A percentile compares a stretch with the other conserved stretches of the same genome.
These are phyloP conservation scores for Carcina quercana DNA, from an alignment of 2,888 invertebrate species.

Conservation along the genomic window DNA sequence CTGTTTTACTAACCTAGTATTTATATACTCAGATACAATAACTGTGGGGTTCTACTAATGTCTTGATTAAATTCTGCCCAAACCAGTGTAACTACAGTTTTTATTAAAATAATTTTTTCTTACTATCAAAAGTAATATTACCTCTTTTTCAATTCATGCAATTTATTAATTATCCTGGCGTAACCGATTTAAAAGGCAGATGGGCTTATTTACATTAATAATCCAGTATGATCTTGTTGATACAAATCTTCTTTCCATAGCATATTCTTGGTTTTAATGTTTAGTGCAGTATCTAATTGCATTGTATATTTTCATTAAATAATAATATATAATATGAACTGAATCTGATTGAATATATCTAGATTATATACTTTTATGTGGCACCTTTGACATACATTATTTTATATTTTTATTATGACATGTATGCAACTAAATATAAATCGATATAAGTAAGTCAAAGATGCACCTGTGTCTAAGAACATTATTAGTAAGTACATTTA, in stretches of 20 bases:
- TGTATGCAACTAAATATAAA: too few relatives aligned
- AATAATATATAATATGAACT: constrained; percentile 47
- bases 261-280: constrained; percentile 67
- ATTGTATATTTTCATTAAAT: constrained; percentile 69
- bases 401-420: constrained; percentile 5
- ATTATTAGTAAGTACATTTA: constrained; percentile 15
- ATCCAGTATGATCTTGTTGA: constrained; percentile 40
- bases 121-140: constrained; percentile 19
- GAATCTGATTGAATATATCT: constrained; percentile 40
- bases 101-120: constrained; percentile 26
- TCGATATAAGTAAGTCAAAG: constrained; percentile 50
- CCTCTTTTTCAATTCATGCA: constrained; percentile 34
- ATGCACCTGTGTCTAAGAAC: too few relatives aligned
- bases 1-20: too few relatives aligned
- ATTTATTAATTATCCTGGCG: constrained; percentile 41
- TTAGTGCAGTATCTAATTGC: constrained; percentile 73
- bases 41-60: too few relatives aligned
- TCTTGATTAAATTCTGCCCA: constrained; percentile 27
- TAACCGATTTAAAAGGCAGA: constrained; percentile 58
- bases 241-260: constrained; percentile 51
- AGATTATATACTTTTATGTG: constrained; percentile 31
- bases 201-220: constrained; percentile 62
- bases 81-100: constrained; percentile 30
- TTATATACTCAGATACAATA: too few relatives aligned
- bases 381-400: constrained; percentile 47